Evolutionary conservation across 1,140 invertebrate genomes (phyloP).

Genomic region (Zaprionus inermis): DNA sequence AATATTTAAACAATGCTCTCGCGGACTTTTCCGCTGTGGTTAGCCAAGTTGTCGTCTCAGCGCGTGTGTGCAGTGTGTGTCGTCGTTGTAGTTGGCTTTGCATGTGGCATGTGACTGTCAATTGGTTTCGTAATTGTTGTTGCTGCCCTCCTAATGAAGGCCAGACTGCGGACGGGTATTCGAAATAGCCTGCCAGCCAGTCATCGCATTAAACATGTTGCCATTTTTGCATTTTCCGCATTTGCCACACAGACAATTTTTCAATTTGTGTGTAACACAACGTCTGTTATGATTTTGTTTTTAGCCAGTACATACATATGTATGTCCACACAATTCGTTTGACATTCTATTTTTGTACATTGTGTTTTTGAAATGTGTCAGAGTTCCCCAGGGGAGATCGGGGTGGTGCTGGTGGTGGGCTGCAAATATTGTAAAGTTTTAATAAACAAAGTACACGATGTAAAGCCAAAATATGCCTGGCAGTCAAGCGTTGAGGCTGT

Average conservation of each 20-base stretch:
- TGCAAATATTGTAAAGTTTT: slow-evolving; percentile 41
- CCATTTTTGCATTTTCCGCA: slow-evolving; percentile 6
- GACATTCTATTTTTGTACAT: slow-evolving; percentile 26
- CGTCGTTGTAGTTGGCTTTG: slow-evolving; percentile 40
- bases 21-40: slow-evolving; percentile 34
- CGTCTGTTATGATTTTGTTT: slow-evolving; percentile 44
- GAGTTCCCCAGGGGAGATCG: neutral
- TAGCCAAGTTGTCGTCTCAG: slow-evolving; percentile 48
- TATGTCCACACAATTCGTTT: slow-evolving; percentile 5
- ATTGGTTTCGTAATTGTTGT: slow-evolving; percentile 63
- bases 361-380: slow-evolving; percentile 36
- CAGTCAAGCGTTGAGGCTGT: neutral
- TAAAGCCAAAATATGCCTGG: slow-evolving; percentile 21
- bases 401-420: too few species aligned
- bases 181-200: slow-evolving; percentile 52
- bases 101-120: slow-evolving; percentile 76
- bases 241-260: slow-evolving; percentile 28
- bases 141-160: slow-evolving; percentile 40
- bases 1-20: slow-evolving; percentile 70
- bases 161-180: slow-evolving; percentile 27
- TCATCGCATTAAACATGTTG: slow-evolving; percentile 25
- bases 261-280: slow-evolving; percentile 31
- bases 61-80: slow-evolving; percentile 26
- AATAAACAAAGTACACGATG: slow-evolving; percentile 28
- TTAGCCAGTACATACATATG: neutral